These are phyloP conservation scores for Marmota flaviventris DNA, from an alignment of 2,113 vertebrate species.

Conservation along the genomic window DNA sequence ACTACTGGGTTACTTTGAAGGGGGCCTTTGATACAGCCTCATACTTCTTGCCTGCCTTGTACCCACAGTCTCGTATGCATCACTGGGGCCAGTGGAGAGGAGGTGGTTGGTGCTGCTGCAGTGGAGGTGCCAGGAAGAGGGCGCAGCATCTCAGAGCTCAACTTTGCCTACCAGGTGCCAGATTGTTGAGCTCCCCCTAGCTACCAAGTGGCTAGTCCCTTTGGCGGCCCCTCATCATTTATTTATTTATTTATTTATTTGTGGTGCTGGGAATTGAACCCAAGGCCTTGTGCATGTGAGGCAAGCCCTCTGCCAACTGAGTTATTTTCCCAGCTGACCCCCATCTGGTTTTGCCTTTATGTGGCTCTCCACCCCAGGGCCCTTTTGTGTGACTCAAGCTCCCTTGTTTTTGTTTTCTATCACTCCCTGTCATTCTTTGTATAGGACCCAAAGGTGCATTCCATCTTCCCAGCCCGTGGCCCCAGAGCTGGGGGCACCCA, in stretches of 20 bases:
- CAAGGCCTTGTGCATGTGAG: too few species aligned
- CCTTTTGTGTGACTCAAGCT: background rate
- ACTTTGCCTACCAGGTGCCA: slow-evolving; percentile 95
- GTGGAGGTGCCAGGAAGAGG: slow-evolving; percentile 94
- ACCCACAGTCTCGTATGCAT: slow-evolving; percentile 93
- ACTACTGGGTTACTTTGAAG: background rate
- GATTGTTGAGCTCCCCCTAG: background rate
- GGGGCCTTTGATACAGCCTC: background rate
- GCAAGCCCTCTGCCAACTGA: too few species aligned
- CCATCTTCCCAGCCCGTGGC: slow-evolving; percentile 92
- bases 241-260: too few species aligned
- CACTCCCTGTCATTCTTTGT: background rate
- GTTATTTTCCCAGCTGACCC: too few species aligned
- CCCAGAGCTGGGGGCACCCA: slow-evolving; percentile 95
- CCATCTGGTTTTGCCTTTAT: background rate
- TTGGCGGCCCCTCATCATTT: too few species aligned
- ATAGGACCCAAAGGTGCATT: slow-evolving; percentile 94
- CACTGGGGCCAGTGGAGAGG: slow-evolving; percentile 90
- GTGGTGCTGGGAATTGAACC: too few species aligned
- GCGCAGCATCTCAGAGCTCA: slow-evolving; percentile 90
- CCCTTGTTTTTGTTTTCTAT: background rate
- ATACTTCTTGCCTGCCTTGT: slow-evolving; percentile 59
- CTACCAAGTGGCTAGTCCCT: background rate
- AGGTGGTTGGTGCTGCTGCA: slow-evolving; percentile 89
- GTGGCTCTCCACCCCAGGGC: background rate